A percentile compares a stretch with the other conserved stretches of the same genome.
Evolutionary conservation across 2,113 vertebrate species (phyloP).

Genomic region (Charadrius vociferus): DNA sequence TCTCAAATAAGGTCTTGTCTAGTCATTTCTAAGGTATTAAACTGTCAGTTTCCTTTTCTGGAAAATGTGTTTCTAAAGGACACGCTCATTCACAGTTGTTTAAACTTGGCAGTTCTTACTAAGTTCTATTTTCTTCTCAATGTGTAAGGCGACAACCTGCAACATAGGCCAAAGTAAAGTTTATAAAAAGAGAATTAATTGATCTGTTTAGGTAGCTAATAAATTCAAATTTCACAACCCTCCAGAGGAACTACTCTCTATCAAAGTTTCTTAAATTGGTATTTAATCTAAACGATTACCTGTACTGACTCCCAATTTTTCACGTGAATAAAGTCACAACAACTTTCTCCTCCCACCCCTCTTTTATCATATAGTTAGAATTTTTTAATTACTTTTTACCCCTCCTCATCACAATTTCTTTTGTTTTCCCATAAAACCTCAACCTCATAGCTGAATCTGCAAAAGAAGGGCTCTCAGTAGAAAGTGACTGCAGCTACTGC

Average conservation of each 20-base stretch:
- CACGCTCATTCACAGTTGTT: neutral
- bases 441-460: neutral
- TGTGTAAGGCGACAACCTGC: neutral
- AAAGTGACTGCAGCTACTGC: neutral
- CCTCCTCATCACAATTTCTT: neutral
- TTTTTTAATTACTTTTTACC: neutral
- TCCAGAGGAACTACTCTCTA: neutral
- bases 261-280: neutral
- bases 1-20: neutral
- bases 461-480: neutral
- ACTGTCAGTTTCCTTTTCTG: neutral
- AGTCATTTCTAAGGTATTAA: neutral
- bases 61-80: neutral
- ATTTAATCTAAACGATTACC: neutral
- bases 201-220: neutral
- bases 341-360: neutral
- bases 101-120: neutral
- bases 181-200: neutral
- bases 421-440: neutral
- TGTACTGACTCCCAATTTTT: neutral
- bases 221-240: neutral
- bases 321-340: accelerated
- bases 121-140: neutral
- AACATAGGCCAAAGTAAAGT: neutral
- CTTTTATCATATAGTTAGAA: neutral